A percentile compares a stretch with the other conserved stretches of the same genome.
Conservation (phyloP, 2,797 vertebrate species). For the Ptychobarbus kaznakovi region DNA sequence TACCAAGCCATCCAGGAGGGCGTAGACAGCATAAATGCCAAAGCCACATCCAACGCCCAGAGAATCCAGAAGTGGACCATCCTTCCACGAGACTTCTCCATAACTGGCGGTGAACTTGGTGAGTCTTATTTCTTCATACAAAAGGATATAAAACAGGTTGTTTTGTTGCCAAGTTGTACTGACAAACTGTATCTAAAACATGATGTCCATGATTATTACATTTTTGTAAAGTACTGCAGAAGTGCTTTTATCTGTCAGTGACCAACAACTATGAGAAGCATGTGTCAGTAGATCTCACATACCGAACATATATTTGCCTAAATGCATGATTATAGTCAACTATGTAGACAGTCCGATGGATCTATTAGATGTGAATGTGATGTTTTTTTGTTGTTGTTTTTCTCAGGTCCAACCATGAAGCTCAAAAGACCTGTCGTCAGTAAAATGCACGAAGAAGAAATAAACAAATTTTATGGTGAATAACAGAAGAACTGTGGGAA, state of each 20-base stretch:
- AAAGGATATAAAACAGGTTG: neutral
- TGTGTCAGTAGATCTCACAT: neutral
- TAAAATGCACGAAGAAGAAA: constrained; percentile 80
- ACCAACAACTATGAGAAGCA: neutral
- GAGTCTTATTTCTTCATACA: neutral
- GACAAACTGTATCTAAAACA: neutral
- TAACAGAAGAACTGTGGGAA: constrained; percentile 13
- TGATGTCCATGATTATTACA: too few species aligned
- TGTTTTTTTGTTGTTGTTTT: neutral
- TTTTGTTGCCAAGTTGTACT: neutral
- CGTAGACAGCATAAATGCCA: constrained; percentile 74
- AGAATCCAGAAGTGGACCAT: constrained; percentile 73
- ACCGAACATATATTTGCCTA: neutral
- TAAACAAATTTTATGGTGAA: constrained; percentile 74
- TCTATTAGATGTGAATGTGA: neutral
- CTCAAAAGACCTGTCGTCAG: constrained; percentile 79
- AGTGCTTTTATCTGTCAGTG: neutral
- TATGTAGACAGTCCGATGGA: neutral
- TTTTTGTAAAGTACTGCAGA: neutral
- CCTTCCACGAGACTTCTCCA: constrained; percentile 67
- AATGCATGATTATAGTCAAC: neutral
- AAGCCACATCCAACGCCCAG: constrained; percentile 77
- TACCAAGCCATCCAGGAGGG: constrained; percentile 79
- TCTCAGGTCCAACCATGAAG: constrained; percentile 83
- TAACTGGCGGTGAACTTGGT: constrained; percentile 71